Conservation (phyloP, 1,140 invertebrate genomes). For the Philotrypesis tridentata region DNA sequence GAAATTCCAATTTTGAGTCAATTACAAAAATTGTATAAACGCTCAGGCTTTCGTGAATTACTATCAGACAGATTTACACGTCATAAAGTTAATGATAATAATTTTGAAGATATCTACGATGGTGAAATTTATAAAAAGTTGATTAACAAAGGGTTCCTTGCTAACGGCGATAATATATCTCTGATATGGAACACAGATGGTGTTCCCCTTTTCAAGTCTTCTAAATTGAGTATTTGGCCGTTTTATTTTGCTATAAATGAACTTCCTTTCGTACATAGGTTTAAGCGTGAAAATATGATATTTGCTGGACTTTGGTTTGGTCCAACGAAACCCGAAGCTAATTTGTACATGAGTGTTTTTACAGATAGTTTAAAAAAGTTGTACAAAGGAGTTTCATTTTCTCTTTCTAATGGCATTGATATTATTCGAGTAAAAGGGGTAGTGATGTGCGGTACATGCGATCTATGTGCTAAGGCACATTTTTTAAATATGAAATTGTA, state of each 20-base stretch:
- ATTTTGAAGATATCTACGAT: constrained; percentile 50
- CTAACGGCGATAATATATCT: neutral
- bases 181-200: too few relatives aligned
- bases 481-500: constrained; percentile 37
- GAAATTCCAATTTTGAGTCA: constrained; percentile 19
- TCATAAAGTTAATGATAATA: neutral
- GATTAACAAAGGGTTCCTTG: constrained; percentile 3
- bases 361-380: neutral
- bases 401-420: neutral
- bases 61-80: constrained; percentile 2
- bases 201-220: too few relatives aligned
- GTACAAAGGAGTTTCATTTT: neutral
- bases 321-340: neutral
- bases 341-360: constrained; percentile 10
- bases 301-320: constrained; percentile 19
- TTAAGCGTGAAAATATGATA: neutral
- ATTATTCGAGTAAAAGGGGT: neutral
- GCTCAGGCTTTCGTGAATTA: neutral
- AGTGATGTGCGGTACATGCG: constrained; percentile 33
- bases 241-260: constrained; percentile 19
- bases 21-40: constrained; percentile 9
- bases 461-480: constrained; percentile 28
- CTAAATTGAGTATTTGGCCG: constrained; percentile 12
- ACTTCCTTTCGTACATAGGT: neutral
- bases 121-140: constrained; percentile 47